These are phyloP conservation scores for Nomia melanderi DNA, from an alignment of 1,140 invertebrate species.

Conservation along the genomic window DNA sequence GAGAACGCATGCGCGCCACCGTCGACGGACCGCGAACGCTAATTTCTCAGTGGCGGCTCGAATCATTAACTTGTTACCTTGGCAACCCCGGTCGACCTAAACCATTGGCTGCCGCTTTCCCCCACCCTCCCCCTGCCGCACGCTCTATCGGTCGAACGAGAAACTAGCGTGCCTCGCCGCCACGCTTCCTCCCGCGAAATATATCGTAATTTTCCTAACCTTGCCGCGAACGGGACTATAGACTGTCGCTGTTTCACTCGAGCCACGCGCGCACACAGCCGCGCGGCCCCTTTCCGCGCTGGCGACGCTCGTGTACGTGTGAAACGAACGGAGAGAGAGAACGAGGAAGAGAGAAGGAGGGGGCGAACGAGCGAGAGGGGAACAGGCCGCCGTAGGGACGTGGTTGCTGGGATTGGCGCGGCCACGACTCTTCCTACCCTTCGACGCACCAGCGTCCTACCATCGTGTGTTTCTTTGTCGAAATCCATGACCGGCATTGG, in stretches of 20 bases:
- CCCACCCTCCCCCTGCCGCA: slow-evolving; percentile 54
- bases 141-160: slow-evolving; percentile 52
- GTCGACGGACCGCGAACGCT: slow-evolving; percentile 57
- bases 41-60: slow-evolving; percentile 78
- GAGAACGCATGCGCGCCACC: slow-evolving; percentile 33
- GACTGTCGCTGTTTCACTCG: slow-evolving; percentile 3
- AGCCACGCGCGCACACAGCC: slow-evolving; percentile 6
- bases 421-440: slow-evolving; percentile 62
- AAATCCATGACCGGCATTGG: slow-evolving; percentile 60
- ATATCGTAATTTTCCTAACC: slow-evolving; percentile 45
- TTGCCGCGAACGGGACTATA: slow-evolving; percentile 49
- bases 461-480: slow-evolving; percentile 50
- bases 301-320: neutral
- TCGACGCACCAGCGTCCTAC: slow-evolving; percentile 53
- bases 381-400: slow-evolving; percentile 42
- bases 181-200: slow-evolving; percentile 29
- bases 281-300: neutral
- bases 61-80: slow-evolving; percentile 81
- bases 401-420: slow-evolving; percentile 62
- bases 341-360: neutral
- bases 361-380: neutral
- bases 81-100: slow-evolving; percentile 74
- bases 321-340: neutral
- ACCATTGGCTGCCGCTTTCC: slow-evolving; percentile 74
- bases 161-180: slow-evolving; percentile 50